Conservation (phyloP, 2,797 vertebrate species). For the Philypnodon macrostomus region DNA sequence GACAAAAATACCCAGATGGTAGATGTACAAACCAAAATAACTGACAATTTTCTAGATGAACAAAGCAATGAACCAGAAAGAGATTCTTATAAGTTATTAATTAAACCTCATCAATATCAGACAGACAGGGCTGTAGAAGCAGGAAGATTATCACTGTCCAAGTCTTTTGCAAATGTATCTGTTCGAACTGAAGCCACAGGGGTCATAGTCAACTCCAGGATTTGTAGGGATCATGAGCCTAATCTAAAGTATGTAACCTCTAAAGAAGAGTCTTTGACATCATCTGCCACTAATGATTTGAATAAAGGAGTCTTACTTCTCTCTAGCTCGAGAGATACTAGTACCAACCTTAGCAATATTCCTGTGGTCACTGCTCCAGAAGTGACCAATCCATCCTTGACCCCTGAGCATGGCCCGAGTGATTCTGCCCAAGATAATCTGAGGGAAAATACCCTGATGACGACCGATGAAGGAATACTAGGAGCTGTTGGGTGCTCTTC, state of each 20-base stretch:
- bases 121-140: constrained; percentile 51
- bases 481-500: constrained; percentile 70
- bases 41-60: constrained; percentile 29
- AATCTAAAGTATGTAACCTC: constrained; percentile 68
- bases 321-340: constrained; percentile 74
- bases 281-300: constrained; percentile 79
- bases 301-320: constrained; percentile 80
- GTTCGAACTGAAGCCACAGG: too few relatives aligned
- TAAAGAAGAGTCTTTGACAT: constrained; percentile 41
- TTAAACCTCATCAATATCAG: constrained; percentile 60
- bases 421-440: constrained; percentile 81
- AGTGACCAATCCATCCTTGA: constrained; percentile 67
- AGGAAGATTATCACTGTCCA: constrained; percentile 51
- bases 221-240: too few relatives aligned
- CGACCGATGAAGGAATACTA: constrained; percentile 67
- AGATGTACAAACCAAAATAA: constrained; percentile 29
- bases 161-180: constrained; percentile 60
- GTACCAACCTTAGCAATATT: constrained; percentile 78
- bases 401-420: constrained; percentile 63
- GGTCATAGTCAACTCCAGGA: too few relatives aligned
- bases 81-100: constrained; percentile 73
- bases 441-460: constrained; percentile 73
- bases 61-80: constrained; percentile 54
- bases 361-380: constrained; percentile 75
- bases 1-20: constrained; percentile 18